Evolutionary conservation across 2,797 vertebrate species (phyloP), one percentile per base, ranked within the genome.

Genomic region (Gymnodraco acuticeps): DNA sequence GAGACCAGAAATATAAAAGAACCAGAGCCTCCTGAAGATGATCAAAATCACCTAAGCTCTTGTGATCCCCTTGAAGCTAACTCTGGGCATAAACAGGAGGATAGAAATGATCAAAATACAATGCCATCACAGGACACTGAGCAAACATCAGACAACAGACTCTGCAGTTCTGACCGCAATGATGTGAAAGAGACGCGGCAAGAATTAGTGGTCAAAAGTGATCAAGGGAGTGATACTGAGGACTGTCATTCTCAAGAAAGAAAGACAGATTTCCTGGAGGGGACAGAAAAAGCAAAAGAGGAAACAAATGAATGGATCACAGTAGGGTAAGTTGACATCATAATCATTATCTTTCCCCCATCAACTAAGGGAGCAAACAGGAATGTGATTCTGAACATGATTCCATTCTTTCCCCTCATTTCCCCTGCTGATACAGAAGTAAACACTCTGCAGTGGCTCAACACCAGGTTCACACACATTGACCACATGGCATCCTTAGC

Each of bases 321-420:
- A 46, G 71, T 87, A 0, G 84, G 88, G 93, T 94, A 78, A 82
- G 87, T 43, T 31, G 10, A 46, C 0, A 0, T 66, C 72, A 62
- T 60, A 19, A 14, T 16, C 17, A 42, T 7, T 10, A 19, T 19
- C 7, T 52, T 50, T 19, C 2, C 52, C 15, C n/a, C 4, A 7
- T 51, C 31, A 47, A 10, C 31, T 15, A 15, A 14, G 33, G 33
- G 33, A 38, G 33, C 33, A 38, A 38, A 38, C 33, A 38, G 33
- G 33, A 8, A 38, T 59, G 38, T 5, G 19, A 70, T 56, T 46
- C 56, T 69, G 65, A 47, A 67, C 31, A 60, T 47, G 69, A 66
- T 70, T 43, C 19, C 8, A n/a, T 52, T 73, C 16, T 53, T 48
- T 50, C 19, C 43, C 38, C 42, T 81, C 51, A 47, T 74, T 72